Evolutionary conservation across 2,888 invertebrate genomes (phyloP).

Genomic region (Netelia melanura): DNA sequence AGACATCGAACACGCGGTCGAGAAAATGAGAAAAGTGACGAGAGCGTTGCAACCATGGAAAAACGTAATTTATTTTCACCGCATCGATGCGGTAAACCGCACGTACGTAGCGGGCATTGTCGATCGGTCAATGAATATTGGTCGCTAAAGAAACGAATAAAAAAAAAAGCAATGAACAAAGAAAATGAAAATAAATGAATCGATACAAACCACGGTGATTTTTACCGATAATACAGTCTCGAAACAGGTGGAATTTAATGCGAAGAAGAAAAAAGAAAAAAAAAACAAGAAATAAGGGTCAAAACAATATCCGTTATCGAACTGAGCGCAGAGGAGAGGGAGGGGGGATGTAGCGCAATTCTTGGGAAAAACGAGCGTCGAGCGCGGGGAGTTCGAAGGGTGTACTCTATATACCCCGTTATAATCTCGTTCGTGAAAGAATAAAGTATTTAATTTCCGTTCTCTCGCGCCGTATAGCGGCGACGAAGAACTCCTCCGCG

Average conservation of each 20-base stretch:
- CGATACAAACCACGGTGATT: too few species aligned
- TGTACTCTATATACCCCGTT: constrained; percentile 34
- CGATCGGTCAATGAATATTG: too few species aligned
- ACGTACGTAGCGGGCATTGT: too few species aligned
- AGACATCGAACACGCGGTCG: too few species aligned
- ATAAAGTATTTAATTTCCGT: constrained; percentile 67
- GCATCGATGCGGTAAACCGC: too few species aligned
- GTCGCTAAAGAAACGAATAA: too few species aligned
- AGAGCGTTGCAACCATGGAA: too few species aligned
- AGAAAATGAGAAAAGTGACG: too few species aligned
- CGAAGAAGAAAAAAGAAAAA: neutral
- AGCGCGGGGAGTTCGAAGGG: neutral
- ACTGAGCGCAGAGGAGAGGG: neutral
- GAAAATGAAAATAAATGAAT: neutral
- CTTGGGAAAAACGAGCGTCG: neutral
- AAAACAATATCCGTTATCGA: constrained; percentile 18
- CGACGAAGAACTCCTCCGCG: constrained; percentile 26
- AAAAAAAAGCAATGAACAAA: neutral
- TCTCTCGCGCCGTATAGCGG: constrained; percentile 36
- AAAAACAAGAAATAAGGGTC: neutral
- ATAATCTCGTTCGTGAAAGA: constrained; percentile 63
- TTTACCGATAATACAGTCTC: too few species aligned
- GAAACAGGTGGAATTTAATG: too few species aligned
- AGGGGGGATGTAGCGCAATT: constrained; percentile 24
- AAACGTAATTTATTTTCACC: too few species aligned